These are phyloP conservation scores for Anser brachyrhynchus DNA, from an alignment of 2,113 vertebrate genomes.

Conservation along the genomic window DNA sequence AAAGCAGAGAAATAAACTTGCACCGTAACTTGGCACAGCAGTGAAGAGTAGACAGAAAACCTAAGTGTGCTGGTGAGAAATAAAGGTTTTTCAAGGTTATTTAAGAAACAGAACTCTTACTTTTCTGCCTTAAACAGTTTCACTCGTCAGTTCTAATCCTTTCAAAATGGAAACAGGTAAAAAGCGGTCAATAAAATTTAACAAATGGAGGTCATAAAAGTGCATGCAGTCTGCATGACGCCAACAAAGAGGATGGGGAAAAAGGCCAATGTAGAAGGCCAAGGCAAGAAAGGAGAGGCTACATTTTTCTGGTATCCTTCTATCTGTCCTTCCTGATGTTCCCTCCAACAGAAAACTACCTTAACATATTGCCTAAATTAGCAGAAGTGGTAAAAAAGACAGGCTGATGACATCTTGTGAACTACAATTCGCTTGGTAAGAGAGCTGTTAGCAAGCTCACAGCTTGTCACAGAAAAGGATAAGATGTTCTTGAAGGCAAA, in stretches of 20 bases:
- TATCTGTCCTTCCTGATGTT: constrained; percentile 69
- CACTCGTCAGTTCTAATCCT: background rate
- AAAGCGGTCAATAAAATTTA: background rate
- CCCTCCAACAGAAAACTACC: constrained; percentile 66
- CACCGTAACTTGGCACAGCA: constrained; percentile 4
- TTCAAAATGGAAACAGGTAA: background rate
- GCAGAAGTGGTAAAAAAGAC: constrained; percentile 71
- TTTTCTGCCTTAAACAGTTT: constrained; percentile 28
- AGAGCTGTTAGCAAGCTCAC: constrained; percentile 74
- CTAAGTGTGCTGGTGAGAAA: constrained; percentile 9
- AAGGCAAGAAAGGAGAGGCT: background rate
- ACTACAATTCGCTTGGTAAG: constrained; percentile 71
- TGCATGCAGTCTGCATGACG: background rate
- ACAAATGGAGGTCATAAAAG: constrained; percentile 13
- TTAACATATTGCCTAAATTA: constrained; percentile 75
- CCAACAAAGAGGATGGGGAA: background rate
- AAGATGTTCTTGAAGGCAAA: constrained; percentile 69
- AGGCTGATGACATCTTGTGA: constrained; percentile 74
- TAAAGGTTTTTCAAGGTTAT: constrained; percentile 26
- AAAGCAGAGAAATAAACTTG: background rate
- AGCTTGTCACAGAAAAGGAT: constrained; percentile 70
- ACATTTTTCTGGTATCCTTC: constrained; percentile 37
- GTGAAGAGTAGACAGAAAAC: constrained; percentile 19
- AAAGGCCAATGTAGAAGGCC: background rate
- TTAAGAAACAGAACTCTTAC: constrained; percentile 43